phyloP scores from a whole-genome alignment of 2,888 invertebrate species.

The Lasiommata megera region DNA sequence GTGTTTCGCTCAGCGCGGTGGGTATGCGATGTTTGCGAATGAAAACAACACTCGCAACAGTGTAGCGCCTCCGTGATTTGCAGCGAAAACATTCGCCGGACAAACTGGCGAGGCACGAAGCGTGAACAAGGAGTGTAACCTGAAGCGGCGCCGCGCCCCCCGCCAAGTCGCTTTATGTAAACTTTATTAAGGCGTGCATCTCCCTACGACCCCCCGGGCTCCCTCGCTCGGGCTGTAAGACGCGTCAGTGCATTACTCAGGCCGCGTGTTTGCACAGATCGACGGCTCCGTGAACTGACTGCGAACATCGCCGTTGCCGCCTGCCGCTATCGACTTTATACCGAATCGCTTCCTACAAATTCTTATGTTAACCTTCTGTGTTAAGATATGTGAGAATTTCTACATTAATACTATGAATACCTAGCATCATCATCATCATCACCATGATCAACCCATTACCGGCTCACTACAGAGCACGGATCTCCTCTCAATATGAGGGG shows the following conservation, averaged over 20 bases:
- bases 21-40: conserved; percentile 53
- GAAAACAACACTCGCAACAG: conserved; percentile 65
- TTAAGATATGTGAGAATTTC: too few relatives aligned
- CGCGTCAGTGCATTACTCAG: conserved; percentile 73
- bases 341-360: conserved; percentile 38
- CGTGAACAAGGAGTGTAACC: conserved; percentile 56
- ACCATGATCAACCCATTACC: too few relatives aligned
- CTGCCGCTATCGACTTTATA: conserved; percentile 47
- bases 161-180: conserved; percentile 72
- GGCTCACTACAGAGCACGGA: too few relatives aligned
- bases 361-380: not conserved
- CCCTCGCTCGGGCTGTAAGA: conserved; percentile 59
- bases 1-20: conserved; percentile 51
- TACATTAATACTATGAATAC: too few relatives aligned
- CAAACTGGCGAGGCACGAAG: conserved; percentile 53
- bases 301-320: conserved; percentile 42
- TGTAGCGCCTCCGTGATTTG: conserved; percentile 70
- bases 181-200: conserved; percentile 74
- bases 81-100: conserved; percentile 68
- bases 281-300: conserved; percentile 68
- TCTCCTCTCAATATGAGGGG: too few relatives aligned
- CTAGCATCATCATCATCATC: too few relatives aligned
- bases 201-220: conserved; percentile 39
- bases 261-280: conserved; percentile 71
- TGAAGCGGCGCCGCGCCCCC: conserved; percentile 47